Evolutionary conservation across 2,797 vertebrate genomes (phyloP), one percentile per base, ranked within the genome.

Genomic region (Oreochromis mossambicus): DNA sequence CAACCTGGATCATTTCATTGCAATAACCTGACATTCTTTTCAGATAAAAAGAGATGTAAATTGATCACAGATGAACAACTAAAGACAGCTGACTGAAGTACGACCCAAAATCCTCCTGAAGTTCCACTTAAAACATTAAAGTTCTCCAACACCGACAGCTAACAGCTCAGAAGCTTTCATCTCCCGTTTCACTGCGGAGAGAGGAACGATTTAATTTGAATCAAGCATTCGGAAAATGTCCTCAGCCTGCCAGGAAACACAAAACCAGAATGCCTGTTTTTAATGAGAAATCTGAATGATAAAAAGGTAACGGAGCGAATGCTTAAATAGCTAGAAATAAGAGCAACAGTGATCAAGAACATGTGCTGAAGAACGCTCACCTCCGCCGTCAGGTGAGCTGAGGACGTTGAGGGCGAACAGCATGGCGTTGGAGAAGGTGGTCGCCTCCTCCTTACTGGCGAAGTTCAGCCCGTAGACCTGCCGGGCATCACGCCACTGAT

Each of bases 391-490:
- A 84, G 98, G 98, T 50, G 98, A 98, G 89, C 98, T 99, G 96
- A 99, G 98, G 90, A 99, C 97, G 85, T 98, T 99, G 87, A 99
- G 97, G 78, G 98, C 98, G 56, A 99, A 99, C 90, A 98, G 95
- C 98, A 99, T 99, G 80, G 98, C 98, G 9, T 98, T 99, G 94
- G 98, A 99, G 96, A 99, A 99, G 0, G 98, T 98, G 90, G 97
- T 98, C 7, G 98, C 98, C 92, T 99, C 98, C 94, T 99, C 98
- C 94, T 99, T 99, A 95, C 98, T 99, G 88, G 98, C 98, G 80
- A 99, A 99, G 95, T 99, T 99, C 88, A 99, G 95, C 90, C 98
- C 98, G 3, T 99, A 99, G 85, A 99, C 98, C 94, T 99, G 98
- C 43, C 98, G 97, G 83, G 98, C 98, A 2, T 99, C 98, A 41